Conservation (phyloP, 2,797 vertebrate species). For the Phataginus tricuspis region DNA sequence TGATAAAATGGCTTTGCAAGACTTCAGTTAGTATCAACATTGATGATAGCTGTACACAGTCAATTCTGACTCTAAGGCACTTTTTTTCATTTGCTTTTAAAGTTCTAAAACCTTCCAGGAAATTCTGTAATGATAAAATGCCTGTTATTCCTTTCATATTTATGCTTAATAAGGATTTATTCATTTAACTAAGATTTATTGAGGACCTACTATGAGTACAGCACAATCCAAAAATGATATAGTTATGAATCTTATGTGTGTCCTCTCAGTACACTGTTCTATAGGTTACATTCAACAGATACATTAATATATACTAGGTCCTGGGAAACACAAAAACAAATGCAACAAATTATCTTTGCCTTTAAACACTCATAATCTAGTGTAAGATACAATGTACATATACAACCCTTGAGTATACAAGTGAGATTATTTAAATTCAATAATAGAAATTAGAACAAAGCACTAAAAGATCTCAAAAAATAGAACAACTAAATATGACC, state of each 20-base stretch:
- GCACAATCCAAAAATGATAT: neutral
- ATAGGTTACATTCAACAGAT: neutral
- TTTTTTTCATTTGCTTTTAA: constrained; percentile 44
- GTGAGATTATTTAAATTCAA: neutral
- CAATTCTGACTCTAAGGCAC: neutral
- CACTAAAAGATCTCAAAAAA: neutral
- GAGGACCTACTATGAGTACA: neutral
- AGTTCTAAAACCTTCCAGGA: neutral
- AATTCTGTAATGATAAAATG: neutral
- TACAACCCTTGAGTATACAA: neutral
- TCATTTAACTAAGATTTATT: constrained; percentile 6
- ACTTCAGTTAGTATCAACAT: neutral
- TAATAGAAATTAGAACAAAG: neutral
- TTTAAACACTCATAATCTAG: constrained; percentile 6
- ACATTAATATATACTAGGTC: neutral
- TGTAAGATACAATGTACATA: neutral
- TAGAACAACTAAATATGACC: neutral
- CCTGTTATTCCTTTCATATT: neutral
- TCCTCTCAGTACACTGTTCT: neutral
- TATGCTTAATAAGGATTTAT: neutral
- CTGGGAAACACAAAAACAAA: neutral
- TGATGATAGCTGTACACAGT: neutral
- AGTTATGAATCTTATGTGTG: neutral
- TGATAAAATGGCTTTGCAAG: constrained; percentile 49
- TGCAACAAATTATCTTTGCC: neutral